Evolutionary conservation across 92 coral and sea anemone species (phyloP).

Genomic region (Epizoanthus fatuus): DNA sequence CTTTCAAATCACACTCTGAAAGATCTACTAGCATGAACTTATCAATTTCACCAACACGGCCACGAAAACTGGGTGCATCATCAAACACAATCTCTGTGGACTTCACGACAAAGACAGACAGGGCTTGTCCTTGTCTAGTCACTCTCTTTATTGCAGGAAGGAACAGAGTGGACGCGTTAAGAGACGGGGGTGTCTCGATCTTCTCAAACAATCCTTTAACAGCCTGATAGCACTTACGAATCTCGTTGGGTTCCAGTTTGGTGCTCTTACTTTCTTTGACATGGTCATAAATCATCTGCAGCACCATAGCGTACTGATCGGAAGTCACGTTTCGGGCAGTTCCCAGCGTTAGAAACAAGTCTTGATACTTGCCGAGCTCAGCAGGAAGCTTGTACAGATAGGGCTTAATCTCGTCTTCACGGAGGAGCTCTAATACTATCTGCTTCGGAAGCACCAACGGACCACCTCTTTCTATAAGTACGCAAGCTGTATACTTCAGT

Average conservation of each 20-base stretch:
- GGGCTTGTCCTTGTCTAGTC: too few relatives aligned
- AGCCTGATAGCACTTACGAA: constrained; percentile 41
- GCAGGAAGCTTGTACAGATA: constrained; percentile 75
- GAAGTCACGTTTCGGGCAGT: constrained; percentile 57
- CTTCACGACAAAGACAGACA: constrained; percentile 42
- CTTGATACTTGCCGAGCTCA: constrained; percentile 30
- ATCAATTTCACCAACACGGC: constrained; percentile 45
- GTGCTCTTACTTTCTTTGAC: neutral
- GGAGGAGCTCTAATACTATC: constrained; percentile 53
- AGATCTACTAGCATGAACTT: constrained; percentile 52
- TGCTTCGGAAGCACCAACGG: constrained; percentile 70
- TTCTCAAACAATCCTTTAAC: constrained; percentile 67
- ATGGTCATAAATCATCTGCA: constrained; percentile 36
- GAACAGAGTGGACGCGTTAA: constrained; percentile 34
- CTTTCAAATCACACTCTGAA: constrained; percentile 4
- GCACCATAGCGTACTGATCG: constrained; percentile 74
- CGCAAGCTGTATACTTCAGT: constrained; percentile 45
- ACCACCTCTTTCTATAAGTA: constrained; percentile 66
- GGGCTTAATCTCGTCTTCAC: constrained; percentile 58
- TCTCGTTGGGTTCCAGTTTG: constrained; percentile 71
- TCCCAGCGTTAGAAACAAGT: constrained; percentile 68
- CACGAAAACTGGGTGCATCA: constrained; percentile 75
- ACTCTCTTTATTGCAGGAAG: constrained; percentile 55
- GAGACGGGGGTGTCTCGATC: neutral
- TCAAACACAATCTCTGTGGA: constrained; percentile 62